phyloP scores from a whole-genome alignment of 2,797 vertebrate genomes.

The Oreochromis mossambicus region DNA sequence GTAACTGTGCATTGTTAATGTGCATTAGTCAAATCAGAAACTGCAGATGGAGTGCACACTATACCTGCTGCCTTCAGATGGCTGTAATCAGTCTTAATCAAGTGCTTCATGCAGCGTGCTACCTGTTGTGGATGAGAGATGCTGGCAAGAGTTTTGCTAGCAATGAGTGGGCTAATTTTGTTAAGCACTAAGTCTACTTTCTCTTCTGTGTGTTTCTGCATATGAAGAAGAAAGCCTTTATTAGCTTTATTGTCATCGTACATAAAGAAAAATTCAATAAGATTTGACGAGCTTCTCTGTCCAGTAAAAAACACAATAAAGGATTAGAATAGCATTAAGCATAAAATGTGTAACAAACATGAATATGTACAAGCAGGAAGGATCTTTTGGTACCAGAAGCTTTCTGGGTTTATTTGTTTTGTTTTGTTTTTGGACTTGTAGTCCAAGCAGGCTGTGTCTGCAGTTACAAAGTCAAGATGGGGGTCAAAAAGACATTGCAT shows the following conservation, averaged over 20 bases:
- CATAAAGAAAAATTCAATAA: neutral
- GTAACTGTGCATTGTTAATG: neutral
- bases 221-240: neutral
- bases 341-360: neutral
- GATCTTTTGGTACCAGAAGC: neutral
- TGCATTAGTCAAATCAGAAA: neutral
- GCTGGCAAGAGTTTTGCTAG: neutral
- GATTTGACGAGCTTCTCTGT: neutral
- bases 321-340: neutral
- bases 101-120: neutral
- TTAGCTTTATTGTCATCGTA: neutral
- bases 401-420: neutral
- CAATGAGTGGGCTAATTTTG: neutral
- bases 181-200: neutral
- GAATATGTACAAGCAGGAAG: neutral
- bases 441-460: neutral
- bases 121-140: neutral
- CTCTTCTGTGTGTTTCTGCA: neutral
- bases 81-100: constrained; percentile 11
- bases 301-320: neutral
- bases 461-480: neutral
- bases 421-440: neutral
- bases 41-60: neutral
- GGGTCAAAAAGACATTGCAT: neutral
- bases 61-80: constrained; percentile 6